Evolutionary conservation across 2,888 invertebrate genomes (phyloP).

Genomic region (Ischnus inquisitorius): DNA sequence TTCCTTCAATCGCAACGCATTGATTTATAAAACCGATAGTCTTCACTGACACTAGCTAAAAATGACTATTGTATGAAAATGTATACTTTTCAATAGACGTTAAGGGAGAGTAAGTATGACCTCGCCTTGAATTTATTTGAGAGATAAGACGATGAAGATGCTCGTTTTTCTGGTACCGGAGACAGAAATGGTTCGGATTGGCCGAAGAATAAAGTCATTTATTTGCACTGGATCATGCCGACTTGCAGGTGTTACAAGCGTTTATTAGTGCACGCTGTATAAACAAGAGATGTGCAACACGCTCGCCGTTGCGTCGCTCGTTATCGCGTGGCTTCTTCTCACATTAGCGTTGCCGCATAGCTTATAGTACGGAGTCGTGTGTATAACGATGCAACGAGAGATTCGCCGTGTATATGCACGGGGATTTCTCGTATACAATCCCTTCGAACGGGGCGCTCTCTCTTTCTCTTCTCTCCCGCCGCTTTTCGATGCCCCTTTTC

Average conservation of each 20-base stretch:
- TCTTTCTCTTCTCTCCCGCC: too few species aligned
- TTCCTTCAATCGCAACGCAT: too few species aligned
- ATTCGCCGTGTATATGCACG: slow-evolving; percentile 1
- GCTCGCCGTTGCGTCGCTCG: slow-evolving; percentile 62
- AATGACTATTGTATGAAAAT: background rate
- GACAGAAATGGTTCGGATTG: background rate
- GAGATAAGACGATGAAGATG: background rate
- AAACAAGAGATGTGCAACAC: slow-evolving; percentile 56
- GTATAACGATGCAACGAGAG: slow-evolving; percentile 43
- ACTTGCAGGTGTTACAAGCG: slow-evolving; percentile 25
- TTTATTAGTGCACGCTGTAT: slow-evolving; percentile 43
- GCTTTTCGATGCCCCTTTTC: slow-evolving; percentile 42
- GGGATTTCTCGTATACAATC: slow-evolving; percentile 30
- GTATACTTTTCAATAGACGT: background rate
- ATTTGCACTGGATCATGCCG: background rate
- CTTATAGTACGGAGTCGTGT: slow-evolving; percentile 13
- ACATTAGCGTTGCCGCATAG: slow-evolving; percentile 49
- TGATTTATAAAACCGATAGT: too few species aligned
- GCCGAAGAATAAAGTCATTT: background rate
- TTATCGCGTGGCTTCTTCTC: slow-evolving; percentile 55
- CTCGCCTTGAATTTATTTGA: too few species aligned
- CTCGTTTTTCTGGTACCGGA: background rate
- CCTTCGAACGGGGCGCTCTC: slow-evolving; percentile 17
- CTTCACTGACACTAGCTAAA: background rate
- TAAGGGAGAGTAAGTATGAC: too few species aligned